A percentile compares a stretch with the other conserved stretches of the same genome.
These are phyloP conservation scores for Malaclemys terrapin DNA, from an alignment of 2,113 vertebrate genomes.

Conservation along the genomic window DNA sequence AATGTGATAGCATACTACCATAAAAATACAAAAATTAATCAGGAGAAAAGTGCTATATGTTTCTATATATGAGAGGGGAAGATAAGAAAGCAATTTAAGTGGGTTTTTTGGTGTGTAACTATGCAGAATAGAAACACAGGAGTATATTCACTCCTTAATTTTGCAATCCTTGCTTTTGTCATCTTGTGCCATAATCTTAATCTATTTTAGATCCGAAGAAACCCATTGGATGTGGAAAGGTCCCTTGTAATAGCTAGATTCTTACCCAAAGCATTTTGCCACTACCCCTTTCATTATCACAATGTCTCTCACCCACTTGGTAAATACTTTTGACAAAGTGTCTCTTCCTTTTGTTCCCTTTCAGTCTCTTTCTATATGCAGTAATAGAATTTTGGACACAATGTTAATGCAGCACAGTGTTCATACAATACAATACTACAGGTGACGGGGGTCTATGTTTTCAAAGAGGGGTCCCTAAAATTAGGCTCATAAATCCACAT, in stretches of 20 bases:
- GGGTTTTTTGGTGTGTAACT: not conserved
- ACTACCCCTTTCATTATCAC: not conserved
- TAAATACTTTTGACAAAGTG: not conserved
- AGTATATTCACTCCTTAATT: not conserved
- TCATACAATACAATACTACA: not conserved
- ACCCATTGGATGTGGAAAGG: not conserved
- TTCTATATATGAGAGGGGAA: not conserved
- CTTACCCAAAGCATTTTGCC: not conserved
- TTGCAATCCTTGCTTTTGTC: not conserved
- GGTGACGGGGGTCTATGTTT: not conserved
- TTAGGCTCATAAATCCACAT: not conserved
- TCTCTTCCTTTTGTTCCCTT: not conserved
- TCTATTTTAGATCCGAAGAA: not conserved
- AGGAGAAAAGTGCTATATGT: not conserved
- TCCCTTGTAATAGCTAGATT: not conserved
- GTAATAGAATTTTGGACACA: not conserved
- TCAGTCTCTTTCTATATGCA: not conserved
- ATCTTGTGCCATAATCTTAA: not conserved
- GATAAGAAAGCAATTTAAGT: not conserved
- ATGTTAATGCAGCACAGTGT: not conserved
- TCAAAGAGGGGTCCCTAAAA: not conserved
- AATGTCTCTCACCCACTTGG: not conserved
- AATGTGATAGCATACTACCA: not conserved
- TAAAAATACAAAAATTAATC: conserved; percentile 1
- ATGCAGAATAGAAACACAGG: not conserved